Conservation (phyloP, 2,888 invertebrate genomes). For the Linyphia triangularis region DNA sequence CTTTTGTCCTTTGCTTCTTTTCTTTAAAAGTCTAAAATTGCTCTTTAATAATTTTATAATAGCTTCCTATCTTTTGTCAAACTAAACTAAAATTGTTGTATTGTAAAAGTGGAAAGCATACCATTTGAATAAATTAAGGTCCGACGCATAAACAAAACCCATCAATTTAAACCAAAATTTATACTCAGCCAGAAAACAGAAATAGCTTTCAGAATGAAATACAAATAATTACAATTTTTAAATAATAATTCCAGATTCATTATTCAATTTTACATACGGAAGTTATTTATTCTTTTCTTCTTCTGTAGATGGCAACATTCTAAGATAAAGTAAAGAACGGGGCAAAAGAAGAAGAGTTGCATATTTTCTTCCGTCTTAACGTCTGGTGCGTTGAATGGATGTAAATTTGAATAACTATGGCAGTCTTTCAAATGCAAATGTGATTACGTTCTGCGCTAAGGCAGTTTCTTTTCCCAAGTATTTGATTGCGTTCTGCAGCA, state of each 20-base stretch:
- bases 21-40: no score
- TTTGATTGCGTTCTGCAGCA: slow-evolving; percentile 30
- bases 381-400: slow-evolving; percentile 33
- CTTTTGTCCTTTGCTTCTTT: no score
- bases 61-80: no score
- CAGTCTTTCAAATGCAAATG: slow-evolving; percentile 57
- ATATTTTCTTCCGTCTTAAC: slow-evolving; percentile 15
- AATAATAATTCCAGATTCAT: slow-evolving; percentile 18
- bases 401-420: slow-evolving; percentile 26
- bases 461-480: slow-evolving; percentile 11
- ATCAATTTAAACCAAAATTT: not conserved
- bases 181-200: not conserved
- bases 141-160: not conserved
- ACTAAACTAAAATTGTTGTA: no score
- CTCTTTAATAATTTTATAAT: no score
- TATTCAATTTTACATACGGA: slow-evolving; percentile 21
- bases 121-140: no score
- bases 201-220: not conserved
- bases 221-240: slow-evolving; percentile 23
- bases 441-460: slow-evolving; percentile 1
- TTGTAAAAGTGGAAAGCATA: no score
- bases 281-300: not conserved
- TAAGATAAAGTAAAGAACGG: not conserved
- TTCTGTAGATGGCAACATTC: not conserved
- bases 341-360: not conserved